Conservation (phyloP, 2,888 invertebrate species). For the Rhamphomyia laevipes region DNA sequence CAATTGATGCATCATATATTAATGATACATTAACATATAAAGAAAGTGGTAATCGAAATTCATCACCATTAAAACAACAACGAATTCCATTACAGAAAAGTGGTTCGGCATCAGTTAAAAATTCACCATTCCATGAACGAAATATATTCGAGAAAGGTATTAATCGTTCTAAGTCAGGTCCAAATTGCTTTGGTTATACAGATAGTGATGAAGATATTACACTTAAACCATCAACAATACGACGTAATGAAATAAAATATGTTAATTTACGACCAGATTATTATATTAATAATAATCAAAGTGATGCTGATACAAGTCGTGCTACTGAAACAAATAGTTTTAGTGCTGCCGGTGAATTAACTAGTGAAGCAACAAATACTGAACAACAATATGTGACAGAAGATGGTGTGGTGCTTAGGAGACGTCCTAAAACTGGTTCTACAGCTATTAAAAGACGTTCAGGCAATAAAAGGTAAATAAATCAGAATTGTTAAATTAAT, state of each 20-base stretch:
- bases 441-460: constrained; percentile 58
- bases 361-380: constrained; percentile 17
- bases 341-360: constrained; percentile 20
- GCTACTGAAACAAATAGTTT: constrained; percentile 18
- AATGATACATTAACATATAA: constrained; percentile 30
- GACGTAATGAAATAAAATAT: constrained; percentile 31
- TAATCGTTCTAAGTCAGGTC: constrained; percentile 38
- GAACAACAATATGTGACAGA: constrained; percentile 30
- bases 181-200: constrained; percentile 33
- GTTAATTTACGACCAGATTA: constrained; percentile 37
- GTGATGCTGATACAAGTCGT: constrained; percentile 26
- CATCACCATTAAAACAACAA: constrained; percentile 21
- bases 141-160: constrained; percentile 32
- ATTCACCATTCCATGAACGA: constrained; percentile 19
- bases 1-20: constrained; percentile 31
- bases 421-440: constrained; percentile 44
- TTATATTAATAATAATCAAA: constrained; percentile 30
- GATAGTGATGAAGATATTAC: constrained; percentile 33
- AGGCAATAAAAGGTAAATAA: constrained; percentile 47
- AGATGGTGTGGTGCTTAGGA: constrained; percentile 43
- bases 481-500: no score
- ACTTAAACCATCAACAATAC: constrained; percentile 29
- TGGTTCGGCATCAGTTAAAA: constrained; percentile 27
- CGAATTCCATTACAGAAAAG: constrained; percentile 28
- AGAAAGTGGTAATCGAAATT: constrained; percentile 19